These are phyloP conservation scores for Conus ventricosus DNA, from an alignment of 1,140 invertebrate species.

Conservation along the genomic window DNA sequence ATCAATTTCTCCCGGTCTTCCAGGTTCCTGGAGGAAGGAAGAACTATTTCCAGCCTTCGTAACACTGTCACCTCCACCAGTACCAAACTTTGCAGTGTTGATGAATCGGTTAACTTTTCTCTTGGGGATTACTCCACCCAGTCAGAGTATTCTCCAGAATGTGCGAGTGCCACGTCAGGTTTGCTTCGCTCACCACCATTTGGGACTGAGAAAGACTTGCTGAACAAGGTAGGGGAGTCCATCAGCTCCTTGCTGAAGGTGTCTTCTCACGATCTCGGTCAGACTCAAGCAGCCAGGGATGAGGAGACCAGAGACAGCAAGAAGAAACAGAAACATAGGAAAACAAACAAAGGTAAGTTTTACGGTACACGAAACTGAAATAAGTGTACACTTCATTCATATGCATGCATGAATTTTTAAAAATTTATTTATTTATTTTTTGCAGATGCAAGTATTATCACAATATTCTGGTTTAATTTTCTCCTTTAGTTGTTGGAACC, in stretches of 20 bases:
- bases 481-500: too few relatives aligned
- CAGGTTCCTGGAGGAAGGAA: neutral
- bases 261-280: conserved; percentile 22
- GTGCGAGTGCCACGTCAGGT: conserved; percentile 21
- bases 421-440: too few relatives aligned
- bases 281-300: conserved; percentile 17
- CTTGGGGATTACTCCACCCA: too few relatives aligned
- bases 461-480: too few relatives aligned
- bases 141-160: conserved; percentile 12
- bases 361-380: too few relatives aligned
- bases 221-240: conserved; percentile 50
- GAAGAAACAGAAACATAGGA: conserved; percentile 61
- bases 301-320: conserved; percentile 49
- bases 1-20: neutral
- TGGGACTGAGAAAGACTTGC: conserved; percentile 51
- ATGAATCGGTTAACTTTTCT: neutral
- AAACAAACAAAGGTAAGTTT: conserved; percentile 24
- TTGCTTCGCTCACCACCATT: conserved; percentile 52
- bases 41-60: neutral
- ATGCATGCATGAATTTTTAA: too few relatives aligned
- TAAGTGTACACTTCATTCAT: too few relatives aligned
- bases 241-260: neutral
- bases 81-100: neutral
- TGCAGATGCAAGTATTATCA: too few relatives aligned
- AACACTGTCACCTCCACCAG: neutral